phyloP scores from a whole-genome alignment of 1,140 invertebrate species.

The Elysia chlorotica region DNA sequence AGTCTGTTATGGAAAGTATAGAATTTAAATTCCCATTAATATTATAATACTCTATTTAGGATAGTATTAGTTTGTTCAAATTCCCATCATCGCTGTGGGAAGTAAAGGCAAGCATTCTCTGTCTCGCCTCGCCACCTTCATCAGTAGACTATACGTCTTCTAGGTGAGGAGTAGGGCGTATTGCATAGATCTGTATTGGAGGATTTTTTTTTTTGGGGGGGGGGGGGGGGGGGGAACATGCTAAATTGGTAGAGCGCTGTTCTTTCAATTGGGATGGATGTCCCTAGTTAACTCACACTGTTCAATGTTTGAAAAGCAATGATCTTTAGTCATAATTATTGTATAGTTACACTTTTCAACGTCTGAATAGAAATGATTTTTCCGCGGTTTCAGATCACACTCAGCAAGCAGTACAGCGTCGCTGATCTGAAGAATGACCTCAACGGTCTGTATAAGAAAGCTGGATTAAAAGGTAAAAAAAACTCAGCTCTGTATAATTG shows the following conservation, averaged over 20 bases:
- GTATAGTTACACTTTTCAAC: no score
- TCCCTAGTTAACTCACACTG: no score
- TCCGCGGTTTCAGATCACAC: constrained; percentile 92
- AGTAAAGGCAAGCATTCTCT: constrained; percentile 95
- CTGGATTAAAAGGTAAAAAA: constrained; percentile 76
- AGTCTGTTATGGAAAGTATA: neutral
- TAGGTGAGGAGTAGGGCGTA: constrained; percentile 9
- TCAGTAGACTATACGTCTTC: constrained; percentile 90
- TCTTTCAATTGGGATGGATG: neutral
- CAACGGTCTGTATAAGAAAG: constrained; percentile 83
- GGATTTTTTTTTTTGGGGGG: neutral
- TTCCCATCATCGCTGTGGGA: neutral
- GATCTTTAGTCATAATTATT: no score
- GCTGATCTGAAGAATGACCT: constrained; percentile 87
- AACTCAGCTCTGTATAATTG: no score
- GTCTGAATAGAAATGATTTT: no score
- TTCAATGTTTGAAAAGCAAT: no score
- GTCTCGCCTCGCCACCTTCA: constrained; percentile 89
- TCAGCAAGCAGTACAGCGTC: constrained; percentile 90
- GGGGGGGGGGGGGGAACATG: neutral
- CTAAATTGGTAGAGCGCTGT: neutral
- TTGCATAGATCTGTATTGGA: neutral
- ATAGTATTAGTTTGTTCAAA: neutral
- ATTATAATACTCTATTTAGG: neutral
- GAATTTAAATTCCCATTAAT: no score